Evolutionary conservation across 2,113 vertebrate species (phyloP), one percentile per base, ranked within the genome.

Genomic region (Leptobrachium ailaonicum): DNA sequence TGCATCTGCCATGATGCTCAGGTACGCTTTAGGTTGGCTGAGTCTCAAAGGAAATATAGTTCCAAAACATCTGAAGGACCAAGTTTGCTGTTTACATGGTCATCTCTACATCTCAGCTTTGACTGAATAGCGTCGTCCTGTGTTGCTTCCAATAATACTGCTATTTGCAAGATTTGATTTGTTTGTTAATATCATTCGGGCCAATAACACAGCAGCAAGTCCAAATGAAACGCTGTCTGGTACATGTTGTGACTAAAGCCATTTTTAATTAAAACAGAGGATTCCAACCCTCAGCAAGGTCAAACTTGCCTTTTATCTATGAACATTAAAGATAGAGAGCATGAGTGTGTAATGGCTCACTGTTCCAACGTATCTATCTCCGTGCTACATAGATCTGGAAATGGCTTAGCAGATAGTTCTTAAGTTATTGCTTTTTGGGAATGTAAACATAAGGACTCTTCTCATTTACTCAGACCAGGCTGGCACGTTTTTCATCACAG

Each of bases 281-380:
- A 64, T 64, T 64, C 62, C 20, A 64, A 64, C 32, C 47, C 32
- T 64, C 62, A 64, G 32, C n/a, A 64, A 64, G 62, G 62, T 60
- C 11, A 12, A 60, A 7, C 13, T 12, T 9, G 56, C 62, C 62
- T 64, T 64, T 64, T 9, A 64, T 64, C 20, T 6, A 10, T 32
- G 3, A 32, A 2, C 1, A 40, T 8, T 20, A 13, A 32, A 64
- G n/a, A 10, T 6, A 64, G 2, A 3, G 62, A 64, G 40, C 6
- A 64, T 64, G 2, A 64, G 62, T 40, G 4, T 64, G n/a, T 64
- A 64, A 64, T 64, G 8, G 8, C 47, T 50, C 8, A 32, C 47
- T 50, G 47, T 20, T 64, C 5, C 40, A 64, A 64, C 13, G 62
- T 32, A 13, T 13, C 62, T 20, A 32, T 64, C 62, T 4, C 20